These are phyloP conservation scores for Aspidiotus rigidus DNA, from an alignment of 2,888 invertebrate genomes.

Conservation along the genomic window DNA sequence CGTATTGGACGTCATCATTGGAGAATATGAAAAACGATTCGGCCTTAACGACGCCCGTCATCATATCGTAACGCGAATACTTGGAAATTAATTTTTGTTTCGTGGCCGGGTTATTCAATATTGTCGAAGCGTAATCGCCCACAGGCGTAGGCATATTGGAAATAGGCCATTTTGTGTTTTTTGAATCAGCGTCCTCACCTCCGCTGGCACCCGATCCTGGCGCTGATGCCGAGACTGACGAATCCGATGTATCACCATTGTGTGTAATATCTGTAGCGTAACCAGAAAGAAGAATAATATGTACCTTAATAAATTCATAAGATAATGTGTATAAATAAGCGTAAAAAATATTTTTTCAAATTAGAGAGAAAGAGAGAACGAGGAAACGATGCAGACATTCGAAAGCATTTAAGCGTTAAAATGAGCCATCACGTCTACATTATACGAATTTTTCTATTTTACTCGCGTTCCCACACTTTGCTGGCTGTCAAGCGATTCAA, in stretches of 20 bases:
- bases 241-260: not conserved
- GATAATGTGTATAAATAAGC: not conserved
- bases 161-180: slow-evolving; percentile 29
- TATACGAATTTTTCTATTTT: too few relatives aligned
- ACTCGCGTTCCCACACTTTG: too few relatives aligned
- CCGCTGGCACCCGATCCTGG: too few relatives aligned
- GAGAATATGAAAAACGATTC: slow-evolving; percentile 89
- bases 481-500: too few relatives aligned
- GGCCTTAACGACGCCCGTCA: slow-evolving; percentile 82
- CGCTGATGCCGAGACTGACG: too few relatives aligned
- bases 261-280: slow-evolving; percentile 23
- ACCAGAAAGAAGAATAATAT: not conserved
- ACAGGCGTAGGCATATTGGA: slow-evolving; percentile 22
- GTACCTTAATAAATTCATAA: too few relatives aligned
- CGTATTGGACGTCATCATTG: slow-evolving; percentile 82
- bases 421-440: too few relatives aligned
- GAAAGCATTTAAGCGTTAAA: too few relatives aligned
- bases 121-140: slow-evolving; percentile 29
- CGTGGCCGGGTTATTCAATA: slow-evolving; percentile 34
- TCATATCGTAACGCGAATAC: slow-evolving; percentile 68
- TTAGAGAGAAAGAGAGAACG: not conserved
- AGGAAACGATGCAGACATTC: too few relatives aligned
- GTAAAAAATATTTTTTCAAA: slow-evolving; percentile 2
- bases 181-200: slow-evolving; percentile 19
- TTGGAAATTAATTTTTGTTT: slow-evolving; percentile 40